These are phyloP conservation scores for Heliornis fulica DNA, from an alignment of 2,113 vertebrate species.

Conservation along the genomic window DNA sequence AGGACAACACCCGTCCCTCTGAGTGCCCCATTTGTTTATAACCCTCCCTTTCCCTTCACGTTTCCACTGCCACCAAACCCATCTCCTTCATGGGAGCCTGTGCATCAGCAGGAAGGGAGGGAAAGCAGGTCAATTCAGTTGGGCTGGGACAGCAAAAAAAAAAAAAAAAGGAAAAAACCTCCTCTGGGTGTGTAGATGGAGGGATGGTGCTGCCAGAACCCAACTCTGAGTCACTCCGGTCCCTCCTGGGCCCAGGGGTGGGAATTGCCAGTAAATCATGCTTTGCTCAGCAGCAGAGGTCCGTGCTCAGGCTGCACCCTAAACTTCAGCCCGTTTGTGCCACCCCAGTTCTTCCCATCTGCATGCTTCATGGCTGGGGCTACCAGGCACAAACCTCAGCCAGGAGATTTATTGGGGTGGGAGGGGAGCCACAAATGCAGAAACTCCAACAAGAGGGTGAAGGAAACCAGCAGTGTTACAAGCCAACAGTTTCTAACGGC, in stretches of 20 bases:
- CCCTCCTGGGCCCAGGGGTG: neutral
- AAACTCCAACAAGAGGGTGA: neutral
- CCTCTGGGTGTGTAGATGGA: neutral
- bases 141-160: neutral
- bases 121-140: neutral
- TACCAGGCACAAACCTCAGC: neutral
- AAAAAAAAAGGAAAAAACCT: neutral
- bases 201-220: neutral
- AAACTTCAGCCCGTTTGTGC: neutral
- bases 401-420: neutral
- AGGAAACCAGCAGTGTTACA: neutral
- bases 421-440: neutral
- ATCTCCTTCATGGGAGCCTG: neutral
- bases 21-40: neutral
- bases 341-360: neutral
- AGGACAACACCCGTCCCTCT: neutral
- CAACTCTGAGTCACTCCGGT: neutral
- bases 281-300: too few species aligned
- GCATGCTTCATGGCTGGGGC: accelerated
- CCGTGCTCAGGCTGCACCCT: neutral
- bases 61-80: neutral
- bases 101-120: neutral
- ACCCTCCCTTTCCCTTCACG: neutral
- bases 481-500: neutral
- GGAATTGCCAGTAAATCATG: neutral